Evolutionary conservation across 2,113 vertebrate genomes (phyloP).

Genomic region (Bettongia penicillata): DNA sequence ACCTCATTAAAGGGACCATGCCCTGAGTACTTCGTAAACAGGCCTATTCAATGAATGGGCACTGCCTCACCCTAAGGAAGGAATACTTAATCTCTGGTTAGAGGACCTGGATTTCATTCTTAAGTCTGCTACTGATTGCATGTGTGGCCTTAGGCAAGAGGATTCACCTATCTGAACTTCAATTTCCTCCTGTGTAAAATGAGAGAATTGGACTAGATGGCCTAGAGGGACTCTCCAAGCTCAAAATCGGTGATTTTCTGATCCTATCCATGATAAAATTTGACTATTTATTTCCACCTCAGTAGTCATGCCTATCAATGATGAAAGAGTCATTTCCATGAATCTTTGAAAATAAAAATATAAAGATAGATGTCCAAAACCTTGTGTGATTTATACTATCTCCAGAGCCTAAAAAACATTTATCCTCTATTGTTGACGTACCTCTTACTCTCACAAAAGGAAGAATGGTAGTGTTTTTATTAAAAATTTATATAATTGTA

Average conservation of each 20-base stretch:
- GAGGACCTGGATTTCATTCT: background rate
- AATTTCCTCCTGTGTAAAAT: background rate
- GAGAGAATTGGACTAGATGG: background rate
- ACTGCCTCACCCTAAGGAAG: background rate
- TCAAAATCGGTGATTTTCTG: background rate
- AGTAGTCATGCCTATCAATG: background rate
- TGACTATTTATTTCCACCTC: background rate
- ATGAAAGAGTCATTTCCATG: background rate
- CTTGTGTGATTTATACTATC: background rate
- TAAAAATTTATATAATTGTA: constrained; percentile 21
- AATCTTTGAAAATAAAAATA: constrained; percentile 4
- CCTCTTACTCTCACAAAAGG: constrained; percentile 48
- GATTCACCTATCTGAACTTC: background rate
- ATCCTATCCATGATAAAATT: background rate
- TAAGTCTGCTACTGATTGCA: background rate
- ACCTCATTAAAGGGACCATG: too few relatives aligned
- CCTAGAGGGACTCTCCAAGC: background rate
- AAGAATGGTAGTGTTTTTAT: constrained; percentile 41
- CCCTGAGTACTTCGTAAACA: too few relatives aligned
- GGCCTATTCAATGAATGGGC: too few relatives aligned
- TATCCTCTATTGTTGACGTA: constrained; percentile 39
- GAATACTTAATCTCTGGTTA: background rate
- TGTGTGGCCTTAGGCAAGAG: background rate
- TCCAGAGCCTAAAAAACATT: constrained; percentile 8
- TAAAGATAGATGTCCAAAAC: constrained; percentile 6